These are phyloP conservation scores for Phragmatobia fuliginosa DNA, from an alignment of 2,888 invertebrate genomes.

Conservation along the genomic window DNA sequence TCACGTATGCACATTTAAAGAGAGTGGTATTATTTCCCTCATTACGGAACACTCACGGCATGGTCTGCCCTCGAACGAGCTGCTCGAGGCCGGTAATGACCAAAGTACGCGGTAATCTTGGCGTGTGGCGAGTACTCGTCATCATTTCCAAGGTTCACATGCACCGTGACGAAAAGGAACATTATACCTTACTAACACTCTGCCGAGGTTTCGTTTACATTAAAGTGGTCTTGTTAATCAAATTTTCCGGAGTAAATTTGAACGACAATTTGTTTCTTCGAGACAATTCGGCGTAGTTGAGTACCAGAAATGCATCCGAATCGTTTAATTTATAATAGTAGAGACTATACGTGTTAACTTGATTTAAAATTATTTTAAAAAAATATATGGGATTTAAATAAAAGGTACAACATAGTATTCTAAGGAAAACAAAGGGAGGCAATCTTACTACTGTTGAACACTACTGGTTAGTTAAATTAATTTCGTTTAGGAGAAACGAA, in stretches of 20 bases:
- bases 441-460: no score
- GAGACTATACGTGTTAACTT: no score
- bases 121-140: constrained; percentile 23
- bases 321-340: not conserved
- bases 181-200: constrained; percentile 16
- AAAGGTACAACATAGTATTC: no score
- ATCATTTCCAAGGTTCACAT: constrained; percentile 25
- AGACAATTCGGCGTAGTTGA: not conserved
- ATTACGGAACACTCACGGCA: constrained; percentile 3
- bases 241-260: not conserved
- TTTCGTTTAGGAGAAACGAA: no score
- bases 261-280: not conserved
- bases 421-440: no score
- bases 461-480: no score
- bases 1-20: constrained; percentile 3
- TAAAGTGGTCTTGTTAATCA: no score
- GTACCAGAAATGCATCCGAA: not conserved
- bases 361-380: no score
- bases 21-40: constrained; percentile 11
- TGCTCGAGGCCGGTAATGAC: constrained; percentile 31
- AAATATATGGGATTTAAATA: no score
- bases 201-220: not conserved
- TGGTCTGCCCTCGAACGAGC: not conserved
- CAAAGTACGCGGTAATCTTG: constrained; percentile 15
- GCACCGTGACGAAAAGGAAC: constrained; percentile 29